Evolutionary conservation across 2,113 vertebrate genomes (phyloP), one percentile per base, ranked within the genome.

Genomic region (Melanocharis versteri): DNA sequence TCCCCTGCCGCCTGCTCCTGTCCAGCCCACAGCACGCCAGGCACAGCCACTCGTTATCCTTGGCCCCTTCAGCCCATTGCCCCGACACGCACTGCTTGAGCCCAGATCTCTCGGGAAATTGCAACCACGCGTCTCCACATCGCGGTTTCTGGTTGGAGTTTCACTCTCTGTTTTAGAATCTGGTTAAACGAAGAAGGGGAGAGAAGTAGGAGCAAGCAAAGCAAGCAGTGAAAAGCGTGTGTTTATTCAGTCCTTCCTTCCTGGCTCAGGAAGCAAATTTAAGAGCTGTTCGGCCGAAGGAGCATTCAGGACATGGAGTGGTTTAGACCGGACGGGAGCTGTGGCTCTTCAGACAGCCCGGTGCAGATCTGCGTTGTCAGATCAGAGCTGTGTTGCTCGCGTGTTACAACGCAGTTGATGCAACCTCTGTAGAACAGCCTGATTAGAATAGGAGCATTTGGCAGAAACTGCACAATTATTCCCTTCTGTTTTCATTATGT

Each of bases 21-120:
- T 0, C 18, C 6, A 0, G n/a, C 58, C 13, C 48, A 0, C n/a
- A 31, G 66, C 60, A 1, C 7, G 35, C n/a, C 37, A 1, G 39
- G 9, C 58, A 11, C 27, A 23, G 75, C 75, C 44, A 0, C 4
- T 35, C 6, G 3, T 12, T 21, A 13, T 6, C 8, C 27, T 35
- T 5, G 51, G 26, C 4, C 19, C 47, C 20, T 17, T 2, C 23
- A 6, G 75, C 20, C 9, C 16, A 3, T 3, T 8, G 42, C 31
- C 27, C 50, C 1, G 4, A 4, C 9, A 5, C 13, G 3, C 10
- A 3, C 31, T 33, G 50, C 22, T 7, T 3, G 56, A 45, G 47
- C 20, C 7, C 57, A 0, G 0, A 7, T 18, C 69, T 2, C 51
- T 26, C 27, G 16, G 30, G 27, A 15, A 20, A 8, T 19, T 13